These are phyloP conservation scores for Dimorphilus gyrociliatus DNA, from an alignment of 2,888 invertebrate species.

Conservation along the genomic window DNA sequence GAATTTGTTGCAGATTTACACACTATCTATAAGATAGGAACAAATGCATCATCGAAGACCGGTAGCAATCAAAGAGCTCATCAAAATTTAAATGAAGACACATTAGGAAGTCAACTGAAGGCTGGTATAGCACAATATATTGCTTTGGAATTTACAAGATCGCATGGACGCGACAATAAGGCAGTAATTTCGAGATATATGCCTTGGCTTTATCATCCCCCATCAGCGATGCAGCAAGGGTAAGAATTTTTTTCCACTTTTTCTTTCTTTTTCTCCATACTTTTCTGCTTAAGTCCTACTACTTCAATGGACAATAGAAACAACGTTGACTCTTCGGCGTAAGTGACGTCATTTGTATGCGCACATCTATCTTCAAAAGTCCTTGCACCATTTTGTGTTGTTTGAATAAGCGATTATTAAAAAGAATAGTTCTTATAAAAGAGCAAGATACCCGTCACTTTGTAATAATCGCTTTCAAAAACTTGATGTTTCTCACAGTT, in stretches of 20 bases:
- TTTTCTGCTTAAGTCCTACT: neutral
- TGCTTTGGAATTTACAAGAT: constrained; percentile 78
- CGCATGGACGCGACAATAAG: constrained; percentile 58
- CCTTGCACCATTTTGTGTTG: too few relatives aligned
- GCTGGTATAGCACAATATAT: constrained; percentile 68
- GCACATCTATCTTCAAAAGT: too few relatives aligned
- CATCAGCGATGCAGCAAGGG: constrained; percentile 65
- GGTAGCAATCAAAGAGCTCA: too few relatives aligned
- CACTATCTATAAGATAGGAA: constrained; percentile 67
- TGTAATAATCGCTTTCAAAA: neutral
- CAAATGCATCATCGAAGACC: too few relatives aligned
- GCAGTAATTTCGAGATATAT: constrained; percentile 61
- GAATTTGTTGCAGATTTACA: constrained; percentile 92
- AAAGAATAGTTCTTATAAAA: too few relatives aligned
- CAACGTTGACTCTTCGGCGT: too few relatives aligned
- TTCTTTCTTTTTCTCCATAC: constrained; percentile 2
- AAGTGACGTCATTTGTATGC: too few relatives aligned
- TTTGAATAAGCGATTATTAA: too few relatives aligned
- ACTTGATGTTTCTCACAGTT: neutral
- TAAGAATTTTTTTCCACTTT: constrained; percentile 29
- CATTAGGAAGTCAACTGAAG: constrained; percentile 85
- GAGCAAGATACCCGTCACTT: neutral
- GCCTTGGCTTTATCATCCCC: constrained; percentile 75
- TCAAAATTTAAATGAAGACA: constrained; percentile 57
- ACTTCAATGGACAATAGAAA: too few relatives aligned